Percentiles rank a stretch among this genome's conserved stretches.
These are phyloP conservation scores for Drosophila rellima DNA, from an alignment of 2,888 invertebrate genomes.

Conservation along the genomic window DNA sequence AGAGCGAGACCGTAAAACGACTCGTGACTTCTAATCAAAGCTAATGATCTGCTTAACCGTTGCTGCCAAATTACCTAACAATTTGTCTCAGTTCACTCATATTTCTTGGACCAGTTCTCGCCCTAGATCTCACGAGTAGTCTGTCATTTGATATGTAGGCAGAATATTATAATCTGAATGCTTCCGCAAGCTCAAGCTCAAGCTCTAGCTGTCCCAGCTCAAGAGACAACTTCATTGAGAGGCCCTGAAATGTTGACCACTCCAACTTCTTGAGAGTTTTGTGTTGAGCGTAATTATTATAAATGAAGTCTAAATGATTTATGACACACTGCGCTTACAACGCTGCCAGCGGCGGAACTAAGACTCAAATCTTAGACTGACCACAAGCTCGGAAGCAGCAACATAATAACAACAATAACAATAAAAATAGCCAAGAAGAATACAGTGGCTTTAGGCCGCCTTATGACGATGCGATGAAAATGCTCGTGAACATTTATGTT, in stretches of 20 bases:
- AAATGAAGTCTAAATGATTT: constrained; percentile 78
- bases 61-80: constrained; percentile 35
- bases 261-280: constrained; percentile 32
- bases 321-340: constrained; percentile 72
- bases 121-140: constrained; percentile 5
- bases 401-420: constrained; percentile 14
- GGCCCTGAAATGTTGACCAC: constrained; percentile 67
- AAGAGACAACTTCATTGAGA: constrained; percentile 69
- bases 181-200: constrained; percentile 67
- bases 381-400: constrained; percentile 57
- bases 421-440: constrained; percentile 39
- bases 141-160: constrained; percentile 9
- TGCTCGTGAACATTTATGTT: constrained; percentile 46
- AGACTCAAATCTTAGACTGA: constrained; percentile 27
- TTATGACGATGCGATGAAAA: constrained; percentile 68
- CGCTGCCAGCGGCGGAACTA: constrained; percentile 65
- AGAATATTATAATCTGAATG: constrained; percentile 31
- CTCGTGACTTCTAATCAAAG: constrained; percentile 57
- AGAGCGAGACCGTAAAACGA: constrained; percentile 24
- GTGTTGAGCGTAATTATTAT: constrained; percentile 72
- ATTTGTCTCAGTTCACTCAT: constrained; percentile 31
- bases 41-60: constrained; percentile 57
- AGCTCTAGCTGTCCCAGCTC: constrained; percentile 10
- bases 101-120: constrained; percentile 16
- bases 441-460: constrained; percentile 31